Evolutionary conservation across 2,113 vertebrate genomes (phyloP).

Genomic region (Aramus guarauna): DNA sequence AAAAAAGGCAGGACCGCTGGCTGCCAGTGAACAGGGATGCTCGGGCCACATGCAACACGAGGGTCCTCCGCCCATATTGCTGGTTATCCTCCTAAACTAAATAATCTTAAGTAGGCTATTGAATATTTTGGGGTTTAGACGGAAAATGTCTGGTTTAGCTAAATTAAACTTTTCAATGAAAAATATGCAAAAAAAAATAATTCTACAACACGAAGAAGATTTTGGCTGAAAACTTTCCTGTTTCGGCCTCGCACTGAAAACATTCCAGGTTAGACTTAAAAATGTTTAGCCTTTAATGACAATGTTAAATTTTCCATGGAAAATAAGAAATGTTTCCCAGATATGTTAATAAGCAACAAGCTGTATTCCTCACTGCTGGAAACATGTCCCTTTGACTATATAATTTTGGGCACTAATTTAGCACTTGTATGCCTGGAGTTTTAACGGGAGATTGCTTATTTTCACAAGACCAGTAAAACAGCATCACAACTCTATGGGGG

Average conservation of each 20-base stretch:
- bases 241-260: not conserved
- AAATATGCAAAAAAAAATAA: not conserved
- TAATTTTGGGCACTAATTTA: not conserved
- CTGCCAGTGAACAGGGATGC: not conserved
- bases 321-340: not conserved
- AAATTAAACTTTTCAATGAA: not conserved
- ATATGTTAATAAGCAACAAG: not conserved
- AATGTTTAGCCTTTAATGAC: not conserved
- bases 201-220: not conserved
- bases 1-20: not conserved
- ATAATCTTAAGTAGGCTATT: not conserved
- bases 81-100: not conserved
- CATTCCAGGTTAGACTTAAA: not conserved
- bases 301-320: conserved; percentile 3
- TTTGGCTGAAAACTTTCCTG: not conserved
- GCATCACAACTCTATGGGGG: not conserved
- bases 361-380: not conserved
- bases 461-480: not conserved
- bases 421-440: not conserved
- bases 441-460: not conserved
- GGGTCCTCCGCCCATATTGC: not conserved
- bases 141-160: not conserved
- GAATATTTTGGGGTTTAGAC: not conserved
- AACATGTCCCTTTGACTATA: not conserved
- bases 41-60: not conserved